Evolutionary conservation across 2,113 vertebrate genomes (phyloP).

Genomic region (Phodopus roborovskii): DNA sequence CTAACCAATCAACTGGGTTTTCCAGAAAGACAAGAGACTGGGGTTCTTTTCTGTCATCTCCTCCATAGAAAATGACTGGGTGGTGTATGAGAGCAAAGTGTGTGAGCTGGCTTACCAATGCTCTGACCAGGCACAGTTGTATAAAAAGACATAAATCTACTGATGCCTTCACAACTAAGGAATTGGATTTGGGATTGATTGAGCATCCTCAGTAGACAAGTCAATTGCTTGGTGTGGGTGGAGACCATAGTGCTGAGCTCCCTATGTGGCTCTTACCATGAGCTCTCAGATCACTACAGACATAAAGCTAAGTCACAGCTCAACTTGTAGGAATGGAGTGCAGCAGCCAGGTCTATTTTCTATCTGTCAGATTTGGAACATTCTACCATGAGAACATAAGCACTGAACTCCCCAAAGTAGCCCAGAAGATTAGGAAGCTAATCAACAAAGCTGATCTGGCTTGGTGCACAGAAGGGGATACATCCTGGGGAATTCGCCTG

Average conservation of each 20-base stretch:
- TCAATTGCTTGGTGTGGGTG: background rate
- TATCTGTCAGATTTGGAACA: conserved; percentile 60
- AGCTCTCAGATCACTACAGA: background rate
- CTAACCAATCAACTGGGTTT: background rate
- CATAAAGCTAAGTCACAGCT: conserved; percentile 27
- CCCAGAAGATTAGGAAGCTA: conserved; percentile 62
- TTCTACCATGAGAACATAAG: conserved; percentile 62
- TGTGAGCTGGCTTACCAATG: background rate
- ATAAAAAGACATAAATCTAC: background rate
- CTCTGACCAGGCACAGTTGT: background rate
- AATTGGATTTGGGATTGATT: background rate
- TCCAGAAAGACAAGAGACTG: conserved; percentile 2
- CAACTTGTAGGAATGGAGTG: conserved; percentile 24
- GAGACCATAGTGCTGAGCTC: background rate
- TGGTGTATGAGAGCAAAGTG: background rate
- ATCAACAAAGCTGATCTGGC: conserved; percentile 66
- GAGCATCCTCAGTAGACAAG: background rate
- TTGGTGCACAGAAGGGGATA: conserved; percentile 29
- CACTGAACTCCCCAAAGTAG: conserved; percentile 44
- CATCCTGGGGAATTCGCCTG: conserved; percentile 55
- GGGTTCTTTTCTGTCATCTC: background rate
- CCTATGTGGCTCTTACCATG: background rate
- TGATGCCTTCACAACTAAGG: background rate
- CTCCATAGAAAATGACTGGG: background rate
- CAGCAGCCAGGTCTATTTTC: conserved; percentile 47